phyloP scores from a whole-genome alignment of 1,140 invertebrate genomes.

The Campoletis sonorensis region DNA sequence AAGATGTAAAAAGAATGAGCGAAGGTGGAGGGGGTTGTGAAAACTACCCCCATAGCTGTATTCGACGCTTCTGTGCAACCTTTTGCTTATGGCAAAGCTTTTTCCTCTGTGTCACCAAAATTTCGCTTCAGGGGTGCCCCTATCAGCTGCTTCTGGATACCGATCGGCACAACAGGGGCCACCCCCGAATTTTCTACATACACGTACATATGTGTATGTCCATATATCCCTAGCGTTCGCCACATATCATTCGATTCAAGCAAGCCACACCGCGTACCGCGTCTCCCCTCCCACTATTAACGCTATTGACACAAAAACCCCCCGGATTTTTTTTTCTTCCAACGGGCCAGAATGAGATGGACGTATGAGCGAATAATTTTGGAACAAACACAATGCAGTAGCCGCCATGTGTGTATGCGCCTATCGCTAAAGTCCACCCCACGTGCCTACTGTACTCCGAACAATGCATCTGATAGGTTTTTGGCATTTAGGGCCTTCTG shows the following conservation, averaged over 20 bases:
- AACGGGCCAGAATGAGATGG: neutral
- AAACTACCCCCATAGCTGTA: constrained; percentile 40
- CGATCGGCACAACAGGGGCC: constrained; percentile 53
- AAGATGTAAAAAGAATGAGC: constrained; percentile 28
- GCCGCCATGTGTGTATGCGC: constrained; percentile 22
- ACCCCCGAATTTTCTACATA: constrained; percentile 62
- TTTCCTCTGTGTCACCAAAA: neutral
- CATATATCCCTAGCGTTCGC: constrained; percentile 46
- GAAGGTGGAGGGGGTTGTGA: constrained; percentile 50
- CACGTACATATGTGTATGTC: neutral
- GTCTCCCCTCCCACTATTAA: constrained; percentile 71
- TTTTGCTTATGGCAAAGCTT: neutral
- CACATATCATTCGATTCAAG: constrained; percentile 40
- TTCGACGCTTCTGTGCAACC: neutral
- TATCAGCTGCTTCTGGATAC: constrained; percentile 67
- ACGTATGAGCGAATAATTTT: neutral
- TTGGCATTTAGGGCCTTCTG: neutral
- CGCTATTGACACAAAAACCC: constrained; percentile 67
- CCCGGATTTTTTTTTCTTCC: neutral
- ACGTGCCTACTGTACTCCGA: neutral
- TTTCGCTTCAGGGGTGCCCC: constrained; percentile 50
- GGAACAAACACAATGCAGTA: neutral
- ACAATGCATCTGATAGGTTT: constrained; percentile 9
- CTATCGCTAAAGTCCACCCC: neutral
- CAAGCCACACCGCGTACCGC: constrained; percentile 40